Conservation (phyloP, 1,140 invertebrate genomes). For the Drosophila saltans region DNA sequence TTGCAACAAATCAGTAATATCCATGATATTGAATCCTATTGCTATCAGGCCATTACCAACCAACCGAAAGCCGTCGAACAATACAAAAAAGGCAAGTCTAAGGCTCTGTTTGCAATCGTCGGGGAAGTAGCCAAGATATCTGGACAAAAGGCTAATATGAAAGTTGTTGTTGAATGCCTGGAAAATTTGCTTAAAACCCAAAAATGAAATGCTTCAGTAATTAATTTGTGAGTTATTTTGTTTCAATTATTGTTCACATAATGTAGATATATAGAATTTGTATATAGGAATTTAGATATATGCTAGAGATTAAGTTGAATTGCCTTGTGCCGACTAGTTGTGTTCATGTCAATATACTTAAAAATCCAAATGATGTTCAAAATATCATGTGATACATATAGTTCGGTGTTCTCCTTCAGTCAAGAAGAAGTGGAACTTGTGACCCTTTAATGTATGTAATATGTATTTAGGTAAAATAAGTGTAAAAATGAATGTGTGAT, state of each 20-base stretch:
- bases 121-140: slow-evolving; percentile 85
- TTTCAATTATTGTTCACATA: slow-evolving; percentile 62
- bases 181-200: slow-evolving; percentile 80
- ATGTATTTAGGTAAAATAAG: slow-evolving; percentile 23
- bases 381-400: slow-evolving; percentile 45
- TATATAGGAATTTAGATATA: slow-evolving; percentile 48
- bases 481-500: slow-evolving; percentile 25
- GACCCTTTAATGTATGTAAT: slow-evolving; percentile 66
- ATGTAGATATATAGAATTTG: slow-evolving; percentile 49
- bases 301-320: slow-evolving; percentile 45
- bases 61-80: slow-evolving; percentile 88
- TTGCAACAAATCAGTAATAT: slow-evolving; percentile 87
- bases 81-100: slow-evolving; percentile 88
- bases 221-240: slow-evolving; percentile 50
- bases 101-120: slow-evolving; percentile 87
- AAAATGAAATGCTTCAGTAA: slow-evolving; percentile 41
- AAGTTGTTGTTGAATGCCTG: slow-evolving; percentile 85
- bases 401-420: slow-evolving; percentile 70
- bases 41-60: slow-evolving; percentile 86
- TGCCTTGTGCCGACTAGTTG: slow-evolving; percentile 53
- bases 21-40: slow-evolving; percentile 86
- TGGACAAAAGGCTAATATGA: slow-evolving; percentile 88
- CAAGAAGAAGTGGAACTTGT: slow-evolving; percentile 74
- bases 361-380: slow-evolving; percentile 58
- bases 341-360: slow-evolving; percentile 54